Evolutionary conservation across 1,140 invertebrate genomes (phyloP), one percentile per base, ranked within the genome.

Genomic region (Leptonema lineaticorne): DNA sequence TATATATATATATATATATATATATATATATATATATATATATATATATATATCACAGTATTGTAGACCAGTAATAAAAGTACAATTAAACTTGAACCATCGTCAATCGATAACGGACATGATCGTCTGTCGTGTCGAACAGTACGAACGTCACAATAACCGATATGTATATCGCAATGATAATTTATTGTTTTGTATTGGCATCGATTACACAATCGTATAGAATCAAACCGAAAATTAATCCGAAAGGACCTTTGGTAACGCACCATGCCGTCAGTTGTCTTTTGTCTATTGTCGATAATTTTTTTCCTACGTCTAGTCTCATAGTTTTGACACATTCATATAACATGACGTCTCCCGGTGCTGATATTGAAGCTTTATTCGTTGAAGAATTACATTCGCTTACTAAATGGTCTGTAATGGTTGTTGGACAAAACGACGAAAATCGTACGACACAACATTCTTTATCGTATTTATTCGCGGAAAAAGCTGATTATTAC

Each of bases 221-320:
- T 22, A 57, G 27, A 22, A 53, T 53, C 50, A 62, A 33, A 26
- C 18, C 68, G 37, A 62, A 58, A 27, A 58, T 77, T 3, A 78
- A 78, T 70, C 75, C 76, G 0, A 58, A 74, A 18, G 76, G 75
- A 22, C 76, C 77, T 11, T 76, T 73, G 11, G 72, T 80, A 0
- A 69, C 75, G 0, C 73, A 69, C 16, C 74, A 81, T 48, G 78
- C 74, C 26, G 72, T 75, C 1, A 75, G 72, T 26, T 81, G 79
- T 58, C 48, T 81, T n/a, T 65, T 60, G n/a, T 63, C 75, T 37
- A 63, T 81, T 14, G 76, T 78, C 2, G 69, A 77, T 63, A 58
- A 48, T 8, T 75, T 77, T 50, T 80, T 81, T 56, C 68, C 73
- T 18, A 60, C 73, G 24, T 75, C 77, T 6, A 64, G 76, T 26